Base-by-base conservation (phyloP, 2,888 invertebrate genomes). In the Nasonia oneida region DNA sequence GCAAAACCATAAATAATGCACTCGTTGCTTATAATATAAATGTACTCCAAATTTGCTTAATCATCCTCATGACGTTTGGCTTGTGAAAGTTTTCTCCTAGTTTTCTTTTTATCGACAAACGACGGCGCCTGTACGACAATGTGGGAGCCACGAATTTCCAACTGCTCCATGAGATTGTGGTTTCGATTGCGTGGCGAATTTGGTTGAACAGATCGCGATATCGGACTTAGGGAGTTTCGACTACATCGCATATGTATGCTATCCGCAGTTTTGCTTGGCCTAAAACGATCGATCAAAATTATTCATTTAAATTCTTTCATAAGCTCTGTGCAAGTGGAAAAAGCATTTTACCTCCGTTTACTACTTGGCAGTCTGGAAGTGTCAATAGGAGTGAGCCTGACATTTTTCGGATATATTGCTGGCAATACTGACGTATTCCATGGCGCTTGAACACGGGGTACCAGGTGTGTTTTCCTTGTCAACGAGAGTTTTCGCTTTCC, bases 371-470 rank as follows among this genome's bases (percentile, higher is more conserved):
- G 88, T 88, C 90, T 90, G 29, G 92, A 89, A 81, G 90, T 89
- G 87, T 92, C 91, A 81, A 93, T 90, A n/a, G 93, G 93, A 75
- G 92, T 91, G 61, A 93, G 91, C 81, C 91, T 92, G 33, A 93
- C 87, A 83, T 93, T 93, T 89, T 92, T 93, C 64, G 92, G 91
- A 91, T 91, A 92, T 33, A 91, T 89, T 50, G 91, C 90, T 71
- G 91, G 90, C 83, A 90, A 90, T 50, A 92, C 91, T 70, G 92
- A 90, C 37, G 90, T 85, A 81, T 92, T 91, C 93, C 93, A 93
- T 53, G 91, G 90, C n/a, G 92, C 91, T 75, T 91, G 91, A 85
- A 90, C 88, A 86, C 90, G 90, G n/a, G 91, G 88, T 81, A 89
- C 86, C 50, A 90, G 86, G 23, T 89, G 88, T 53, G 90, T 89